Conservation (phyloP, 2,888 invertebrate genomes). For the Crematogaster levior region DNA sequence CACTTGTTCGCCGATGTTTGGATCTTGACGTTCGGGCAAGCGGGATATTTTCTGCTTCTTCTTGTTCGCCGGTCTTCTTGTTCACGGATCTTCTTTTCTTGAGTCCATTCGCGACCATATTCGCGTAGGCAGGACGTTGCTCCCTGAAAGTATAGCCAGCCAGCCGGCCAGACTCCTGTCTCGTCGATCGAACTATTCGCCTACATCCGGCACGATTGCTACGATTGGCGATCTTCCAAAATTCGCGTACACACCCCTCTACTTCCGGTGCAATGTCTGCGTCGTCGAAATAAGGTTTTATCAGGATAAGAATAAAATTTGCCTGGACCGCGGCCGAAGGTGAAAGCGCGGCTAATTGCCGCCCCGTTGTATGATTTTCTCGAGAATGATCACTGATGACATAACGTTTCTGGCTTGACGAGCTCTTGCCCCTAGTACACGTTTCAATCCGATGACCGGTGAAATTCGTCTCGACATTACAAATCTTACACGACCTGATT, state of each 20-base stretch:
- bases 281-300: not conserved
- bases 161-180: conserved; percentile 58
- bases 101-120: conserved; percentile 64
- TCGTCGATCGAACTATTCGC: conserved; percentile 61
- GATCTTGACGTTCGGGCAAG: not conserved
- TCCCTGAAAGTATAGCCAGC: conserved; percentile 68
- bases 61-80: conserved; percentile 23
- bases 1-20: not conserved
- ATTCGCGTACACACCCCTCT: conserved; percentile 31
- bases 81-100: conserved; percentile 1
- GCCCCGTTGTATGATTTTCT: not conserved
- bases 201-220: conserved; percentile 67
- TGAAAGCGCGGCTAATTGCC: conserved; percentile 47
- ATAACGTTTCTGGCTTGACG: conserved; percentile 2
- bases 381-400: conserved; percentile 23
- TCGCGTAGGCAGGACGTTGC: conserved; percentile 77
- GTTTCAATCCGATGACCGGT: not conserved
- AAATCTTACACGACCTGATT: not conserved
- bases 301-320: no score
- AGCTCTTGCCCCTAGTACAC: not conserved
- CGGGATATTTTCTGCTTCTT: conserved; percentile 17
- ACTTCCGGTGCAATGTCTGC: conserved; percentile 19
- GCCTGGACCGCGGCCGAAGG: not conserved
- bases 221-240: conserved; percentile 72
- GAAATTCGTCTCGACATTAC: not conserved